A percentile compares a stretch with the other conserved stretches of the same genome.
These are phyloP conservation scores for Pseudorasbora parva DNA, from an alignment of 2,113 vertebrate species.

Conservation along the genomic window DNA sequence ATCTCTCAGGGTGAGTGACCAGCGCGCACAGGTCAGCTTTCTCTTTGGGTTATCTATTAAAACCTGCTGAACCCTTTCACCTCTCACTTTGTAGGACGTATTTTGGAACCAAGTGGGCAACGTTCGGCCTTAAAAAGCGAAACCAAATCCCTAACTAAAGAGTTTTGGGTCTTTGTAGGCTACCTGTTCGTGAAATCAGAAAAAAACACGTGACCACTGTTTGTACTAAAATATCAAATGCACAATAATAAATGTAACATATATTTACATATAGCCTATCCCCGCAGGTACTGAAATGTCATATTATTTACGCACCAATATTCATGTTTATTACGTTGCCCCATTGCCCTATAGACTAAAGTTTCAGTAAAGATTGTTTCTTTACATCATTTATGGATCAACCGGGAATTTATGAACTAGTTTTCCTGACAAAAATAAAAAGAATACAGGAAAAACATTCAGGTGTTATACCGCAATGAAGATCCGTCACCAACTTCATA, in stretches of 20 bases:
- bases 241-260: background rate
- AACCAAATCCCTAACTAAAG: conserved; percentile 23
- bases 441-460: background rate
- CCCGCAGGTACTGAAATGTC: background rate
- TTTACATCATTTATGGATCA: background rate
- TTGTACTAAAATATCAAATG: background rate
- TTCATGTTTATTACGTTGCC: background rate
- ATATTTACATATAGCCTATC: background rate
- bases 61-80: conserved; percentile 51
- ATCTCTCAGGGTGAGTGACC: conserved; percentile 70
- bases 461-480: background rate
- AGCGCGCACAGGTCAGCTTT: conserved; percentile 77
- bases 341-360: background rate
- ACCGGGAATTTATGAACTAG: background rate
- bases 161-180: conserved; percentile 1
- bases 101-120: conserved; percentile 31
- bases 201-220: background rate
- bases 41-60: conserved; percentile 71
- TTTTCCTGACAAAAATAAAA: background rate
- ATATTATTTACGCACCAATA: background rate
- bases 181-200: conserved; percentile 10
- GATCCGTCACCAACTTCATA: background rate
- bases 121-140: conserved; percentile 44
- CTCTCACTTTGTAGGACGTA: conserved; percentile 51
- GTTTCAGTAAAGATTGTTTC: background rate